Evolutionary conservation across 2,113 vertebrate genomes (phyloP), one percentile per base, ranked within the genome.

Genomic region (Erpornis zantholeuca): DNA sequence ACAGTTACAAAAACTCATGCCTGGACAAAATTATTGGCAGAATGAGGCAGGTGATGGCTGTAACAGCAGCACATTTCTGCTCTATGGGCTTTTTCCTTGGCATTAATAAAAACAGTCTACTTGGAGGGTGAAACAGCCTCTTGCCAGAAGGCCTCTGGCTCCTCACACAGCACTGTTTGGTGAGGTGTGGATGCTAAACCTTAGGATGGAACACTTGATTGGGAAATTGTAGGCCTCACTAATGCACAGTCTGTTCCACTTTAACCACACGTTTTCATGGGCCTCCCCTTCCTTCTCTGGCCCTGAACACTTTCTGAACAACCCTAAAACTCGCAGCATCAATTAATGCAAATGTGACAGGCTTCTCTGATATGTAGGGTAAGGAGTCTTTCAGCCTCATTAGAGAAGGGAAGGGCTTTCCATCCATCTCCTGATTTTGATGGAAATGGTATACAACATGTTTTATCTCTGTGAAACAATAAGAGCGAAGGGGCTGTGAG

Each of bases 331-430:
- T 93, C 88, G 56, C 86, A 61, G 44, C 79, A 88, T 90, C 85
- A 81, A 83, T 88, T 90, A 94, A 95, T 92, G 90, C 78, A 96
- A 93, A 96, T 92, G 88, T 95, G 92, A 97, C 88, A 96, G 77
- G 85, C 70, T 72, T 71, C 84, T 95, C 82, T 90, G 92, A 86
- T 94, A 65, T 1, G 10, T 82, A 86, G 82, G 94, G 80, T 90
- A 94, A 97, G 71, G 89, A 90, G 76, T 59, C 78, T 93, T 96
- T 97, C 94, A 94, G 95, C 85, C 91, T 96, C 85, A 93, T 92
- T 93, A 97, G 87, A 91, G 71, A 60, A 88, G 76, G 76, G 82
- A 91, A 92, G 82, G 66, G 71, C 80, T 94, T 95, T 93, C 90
- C 89, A 90, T 93, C 86, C 71, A 49, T 91, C 93, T 96, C 78